Evolutionary conservation across 2,113 vertebrate genomes (phyloP), one percentile per base, ranked within the genome.

Genomic region (Tachysurus fulvidraco): DNA sequence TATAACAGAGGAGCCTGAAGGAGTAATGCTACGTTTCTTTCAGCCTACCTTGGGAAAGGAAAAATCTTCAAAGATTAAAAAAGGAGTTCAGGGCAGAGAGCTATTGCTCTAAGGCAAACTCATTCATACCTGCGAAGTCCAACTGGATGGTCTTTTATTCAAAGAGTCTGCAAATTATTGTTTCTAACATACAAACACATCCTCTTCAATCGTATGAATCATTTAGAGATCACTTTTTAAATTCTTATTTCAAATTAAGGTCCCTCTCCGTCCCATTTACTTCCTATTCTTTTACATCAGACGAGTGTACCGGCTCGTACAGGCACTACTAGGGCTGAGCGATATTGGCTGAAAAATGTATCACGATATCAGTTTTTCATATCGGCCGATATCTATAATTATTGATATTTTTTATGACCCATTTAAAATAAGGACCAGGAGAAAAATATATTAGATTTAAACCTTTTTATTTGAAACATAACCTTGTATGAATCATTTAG

Each of bases 201-300:
- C 91, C 76, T 62, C 87, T 90, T 91, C 91, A 89, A 91, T 83
- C 84, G 30, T 57, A 83, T 92, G 64, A 87, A 92, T 93, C 86
- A 91, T 91, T 91, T 83, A 91, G 87, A n/a, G 83, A 50, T 64
- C 73, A 64, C 82, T 78, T 62, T 83, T 83, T 90, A 69, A 86
- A 30, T 74, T 82, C 80, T 89, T 83, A 41, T 79, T 62, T 41
- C 64, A 65, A 84, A 81, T 57, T 19, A 1, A 64, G 46, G n/a
- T 80, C 62, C 4, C 10, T 30, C 65, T 73, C 46, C 46, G 10
- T 79, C 19, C 44, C 12, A 5, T 69, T 84, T 25, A 19, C 6
- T 78, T 41, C 9, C 36, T 83, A 23, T 59, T 36, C 44, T 64
- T 4, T 76, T 41, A 5, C 74, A 78, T 64, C 46, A 69, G 57